Evolutionary conservation across 2,888 invertebrate species (phyloP).

Genomic region (Zygogramma bicolorata): DNA sequence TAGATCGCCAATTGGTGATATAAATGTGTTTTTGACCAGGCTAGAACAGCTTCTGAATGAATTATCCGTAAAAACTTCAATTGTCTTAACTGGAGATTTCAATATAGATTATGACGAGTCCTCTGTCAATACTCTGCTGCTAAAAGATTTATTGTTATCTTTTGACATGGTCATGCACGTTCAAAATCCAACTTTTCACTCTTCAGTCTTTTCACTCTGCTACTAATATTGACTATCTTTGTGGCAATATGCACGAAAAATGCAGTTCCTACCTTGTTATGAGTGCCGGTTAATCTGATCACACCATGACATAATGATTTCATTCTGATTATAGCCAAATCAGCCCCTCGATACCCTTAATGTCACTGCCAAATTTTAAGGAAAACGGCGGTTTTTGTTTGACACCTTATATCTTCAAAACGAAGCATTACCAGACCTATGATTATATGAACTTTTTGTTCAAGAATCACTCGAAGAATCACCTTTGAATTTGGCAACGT

Average conservation of each 20-base stretch:
- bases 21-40: not conserved
- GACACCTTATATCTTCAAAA: no score
- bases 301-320: no score
- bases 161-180: conserved; percentile 1
- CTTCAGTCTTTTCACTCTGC: not conserved
- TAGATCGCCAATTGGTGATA: not conserved
- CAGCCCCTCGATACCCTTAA: no score
- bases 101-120: not conserved
- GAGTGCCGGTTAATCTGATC: not conserved
- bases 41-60: conserved; percentile 2
- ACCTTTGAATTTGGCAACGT: no score
- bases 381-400: no score
- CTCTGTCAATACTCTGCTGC: not conserved
- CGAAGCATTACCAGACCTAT: no score
- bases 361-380: no score
- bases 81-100: not conserved
- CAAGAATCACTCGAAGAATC: no score
- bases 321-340: no score
- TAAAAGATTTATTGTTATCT: not conserved
- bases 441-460: no score
- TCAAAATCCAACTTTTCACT: not conserved
- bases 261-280: not conserved
- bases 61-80: not conserved
- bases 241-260: not conserved
- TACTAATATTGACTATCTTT: not conserved